Evolutionary conservation across 2,797 vertebrate genomes (phyloP), one percentile per base, ranked within the genome.

Genomic region (Arrhamphus sclerolepis): DNA sequence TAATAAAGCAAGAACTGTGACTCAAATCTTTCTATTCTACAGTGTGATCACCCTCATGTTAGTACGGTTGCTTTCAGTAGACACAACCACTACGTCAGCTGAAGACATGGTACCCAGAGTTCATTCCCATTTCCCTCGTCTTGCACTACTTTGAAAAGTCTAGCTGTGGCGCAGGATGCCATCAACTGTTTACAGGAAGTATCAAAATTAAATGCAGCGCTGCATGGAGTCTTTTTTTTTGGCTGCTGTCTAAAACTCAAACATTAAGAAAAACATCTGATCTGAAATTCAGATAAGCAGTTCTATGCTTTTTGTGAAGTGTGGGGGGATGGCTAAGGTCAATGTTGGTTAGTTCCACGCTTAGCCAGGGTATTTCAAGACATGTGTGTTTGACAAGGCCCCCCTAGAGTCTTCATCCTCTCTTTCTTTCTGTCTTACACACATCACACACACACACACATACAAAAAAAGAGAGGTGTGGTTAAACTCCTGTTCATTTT

Each of bases 401-500:
- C 66, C 64, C 16, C 18, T 3, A 16, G 22, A 62, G 69, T 59
- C 20, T 70, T 74, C 24, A 4, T 62, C 71, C 43, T 70, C 17
- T 64, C 50, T 72, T 28, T 65, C 40, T 74, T 40, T 63, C 62
- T 14, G 55, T 67, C 58, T 50, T 41, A 58, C 69, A 47, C 66
- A 70, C 53, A 58, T 42, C 46, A 68, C 59, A 46, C 55, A 46
- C 59, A 59, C 60, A 67, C 78, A 80, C 53, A 71, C 59, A 52
- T 62, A 70, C 55, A 74, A 47, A 79, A 13, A 46, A 78, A 49
- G 52, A 78, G 80, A 78, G 85, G 78, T 87, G 89, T 91, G 88
- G 88, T 91, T 91, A 88, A 82, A 87, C 84, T 77, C 72, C 7
- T 80, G 74, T 80, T 79, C 59, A 85, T 87, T 87, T 87, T 66